A percentile compares a stretch with the other conserved stretches of the same genome.
Evolutionary conservation across 1,140 invertebrate species (phyloP).

Genomic region (Rhizoglyphus robini): DNA sequence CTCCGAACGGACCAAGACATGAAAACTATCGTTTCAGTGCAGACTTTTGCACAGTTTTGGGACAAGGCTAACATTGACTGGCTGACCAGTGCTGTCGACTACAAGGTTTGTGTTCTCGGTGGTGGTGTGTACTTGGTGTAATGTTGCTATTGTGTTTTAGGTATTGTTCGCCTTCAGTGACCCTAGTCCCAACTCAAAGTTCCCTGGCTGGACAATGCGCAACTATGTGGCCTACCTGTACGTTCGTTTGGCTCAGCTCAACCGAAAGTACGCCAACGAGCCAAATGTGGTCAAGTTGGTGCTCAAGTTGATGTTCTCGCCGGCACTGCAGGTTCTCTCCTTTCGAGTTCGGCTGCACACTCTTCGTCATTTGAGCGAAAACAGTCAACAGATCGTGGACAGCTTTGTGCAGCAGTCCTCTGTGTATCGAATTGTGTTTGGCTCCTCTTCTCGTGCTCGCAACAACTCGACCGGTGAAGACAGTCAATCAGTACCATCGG

Average conservation of each 20-base stretch:
- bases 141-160: too few species aligned
- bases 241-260: not conserved
- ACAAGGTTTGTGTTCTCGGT: too few species aligned
- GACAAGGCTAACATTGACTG: not conserved
- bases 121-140: too few species aligned
- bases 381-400: not conserved
- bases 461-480: too few species aligned
- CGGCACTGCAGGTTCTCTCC: not conserved
- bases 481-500: too few species aligned
- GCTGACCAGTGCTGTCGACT: not conserved
- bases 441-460: not conserved
- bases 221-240: slow-evolving; percentile 60
- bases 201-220: slow-evolving; percentile 72
- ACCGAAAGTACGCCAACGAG: not conserved
- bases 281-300: not conserved
- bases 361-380: too few species aligned
- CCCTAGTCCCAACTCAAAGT: slow-evolving; percentile 50
- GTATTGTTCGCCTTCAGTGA: slow-evolving; percentile 56
- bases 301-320: not conserved
- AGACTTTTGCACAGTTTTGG: not conserved
- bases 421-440: not conserved
- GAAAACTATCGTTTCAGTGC: too few species aligned
- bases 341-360: too few species aligned
- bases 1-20: not conserved
- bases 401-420: not conserved